Conservation (phyloP, 92 coral and sea anemone species). For the Palythoa heliodiscus region DNA sequence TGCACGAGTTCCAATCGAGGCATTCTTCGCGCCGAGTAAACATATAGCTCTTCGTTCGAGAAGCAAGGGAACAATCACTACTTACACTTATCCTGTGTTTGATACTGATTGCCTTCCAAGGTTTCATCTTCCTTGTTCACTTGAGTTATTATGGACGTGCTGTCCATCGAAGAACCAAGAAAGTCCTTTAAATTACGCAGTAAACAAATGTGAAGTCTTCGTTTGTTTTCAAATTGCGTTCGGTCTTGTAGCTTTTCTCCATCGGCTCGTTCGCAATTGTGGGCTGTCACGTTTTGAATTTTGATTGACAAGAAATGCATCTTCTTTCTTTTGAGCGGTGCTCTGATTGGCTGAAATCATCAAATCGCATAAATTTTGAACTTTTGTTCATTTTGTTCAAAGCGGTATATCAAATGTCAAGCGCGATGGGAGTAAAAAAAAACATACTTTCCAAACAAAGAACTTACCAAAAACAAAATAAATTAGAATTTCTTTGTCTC, state of each 20-base stretch:
- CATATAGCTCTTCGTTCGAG: constrained; percentile 28
- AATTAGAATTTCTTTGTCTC: background rate
- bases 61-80: constrained; percentile 61
- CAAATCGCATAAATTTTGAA: constrained; percentile 32
- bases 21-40: constrained; percentile 40
- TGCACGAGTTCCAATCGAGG: constrained; percentile 17
- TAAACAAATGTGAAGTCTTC: constrained; percentile 27
- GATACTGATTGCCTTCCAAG: constrained; percentile 75
- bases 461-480: background rate
- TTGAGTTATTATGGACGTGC: constrained; percentile 99
- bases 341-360: constrained; percentile 30
- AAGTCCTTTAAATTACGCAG: constrained; percentile 22
- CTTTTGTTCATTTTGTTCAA: constrained; percentile 26
- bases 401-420: constrained; percentile 32
- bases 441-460: background rate
- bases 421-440: background rate
- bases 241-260: constrained; percentile 46
- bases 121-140: constrained; percentile 95
- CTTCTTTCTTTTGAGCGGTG: constrained; percentile 13
- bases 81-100: constrained; percentile 80
- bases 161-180: constrained; percentile 85
- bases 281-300: constrained; percentile 77
- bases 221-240: constrained; percentile 50
- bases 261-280: constrained; percentile 58
- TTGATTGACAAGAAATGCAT: constrained; percentile 82